Percentiles rank a stretch among this genome's conserved stretches.
These are phyloP conservation scores for Crenuchus spilurus DNA, from an alignment of 2,797 vertebrate genomes.

Conservation along the genomic window DNA sequence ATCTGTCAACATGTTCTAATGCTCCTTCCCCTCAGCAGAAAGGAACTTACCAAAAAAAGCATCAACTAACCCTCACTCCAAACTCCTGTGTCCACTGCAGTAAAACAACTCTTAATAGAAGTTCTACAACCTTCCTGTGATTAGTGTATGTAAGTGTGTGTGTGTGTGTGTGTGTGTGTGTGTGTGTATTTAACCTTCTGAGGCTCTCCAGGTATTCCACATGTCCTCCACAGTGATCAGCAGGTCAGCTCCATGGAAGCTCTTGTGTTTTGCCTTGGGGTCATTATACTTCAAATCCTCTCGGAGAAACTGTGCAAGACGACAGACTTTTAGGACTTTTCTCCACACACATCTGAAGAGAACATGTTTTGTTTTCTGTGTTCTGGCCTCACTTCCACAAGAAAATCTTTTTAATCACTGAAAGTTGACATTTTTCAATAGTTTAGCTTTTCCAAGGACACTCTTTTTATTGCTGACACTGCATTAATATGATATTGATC, in stretches of 20 bases:
- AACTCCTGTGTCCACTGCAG: not conserved
- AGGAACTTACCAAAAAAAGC: too few relatives aligned
- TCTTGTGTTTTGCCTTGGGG: slow-evolving; percentile 88
- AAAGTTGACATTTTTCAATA: too few relatives aligned
- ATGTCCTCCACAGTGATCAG: slow-evolving; percentile 94
- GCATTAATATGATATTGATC: too few relatives aligned
- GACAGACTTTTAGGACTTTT: not conserved
- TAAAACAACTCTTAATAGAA: not conserved
- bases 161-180: not conserved
- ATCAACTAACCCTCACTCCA: too few relatives aligned
- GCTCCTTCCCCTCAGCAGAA: not conserved
- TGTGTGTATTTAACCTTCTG: slow-evolving; percentile 76
- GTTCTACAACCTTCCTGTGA: not conserved
- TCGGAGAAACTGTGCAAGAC: slow-evolving; percentile 83
- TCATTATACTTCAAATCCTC: slow-evolving; percentile 90
- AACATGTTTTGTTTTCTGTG: not conserved
- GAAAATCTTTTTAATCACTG: too few relatives aligned
- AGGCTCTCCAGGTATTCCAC: slow-evolving; percentile 90
- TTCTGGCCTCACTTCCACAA: too few relatives aligned
- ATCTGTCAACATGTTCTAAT: not conserved
- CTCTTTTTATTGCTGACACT: too few relatives aligned
- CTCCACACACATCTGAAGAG: not conserved
- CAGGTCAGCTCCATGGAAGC: slow-evolving; percentile 89
- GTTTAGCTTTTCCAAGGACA: too few relatives aligned
- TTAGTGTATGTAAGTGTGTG: too few relatives aligned